Conservation (phyloP, 1,140 invertebrate species). For the Macrotrachela quadricornifera region DNA sequence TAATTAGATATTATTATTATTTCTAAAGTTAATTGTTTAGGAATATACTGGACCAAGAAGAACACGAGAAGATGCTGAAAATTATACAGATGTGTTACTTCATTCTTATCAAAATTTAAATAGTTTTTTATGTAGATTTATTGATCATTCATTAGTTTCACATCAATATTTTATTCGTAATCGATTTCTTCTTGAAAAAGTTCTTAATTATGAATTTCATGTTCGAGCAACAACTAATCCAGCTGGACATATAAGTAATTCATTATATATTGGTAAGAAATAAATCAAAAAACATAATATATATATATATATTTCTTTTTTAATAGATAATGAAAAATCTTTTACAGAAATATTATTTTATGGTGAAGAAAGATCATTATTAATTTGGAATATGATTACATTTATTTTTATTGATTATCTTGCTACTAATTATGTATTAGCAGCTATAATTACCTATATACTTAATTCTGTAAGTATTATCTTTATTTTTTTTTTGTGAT, state of each 20-base stretch:
- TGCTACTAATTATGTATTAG: constrained; percentile 38
- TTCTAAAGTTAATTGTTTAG: too few species aligned
- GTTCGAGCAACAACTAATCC: constrained; percentile 19
- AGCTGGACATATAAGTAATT: constrained; percentile 39
- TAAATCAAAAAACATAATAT: not conserved
- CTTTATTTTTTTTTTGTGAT: too few species aligned
- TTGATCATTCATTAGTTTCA: not conserved
- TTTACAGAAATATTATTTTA: constrained; percentile 48
- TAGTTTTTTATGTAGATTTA: too few species aligned
- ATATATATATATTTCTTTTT: not conserved
- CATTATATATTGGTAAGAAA: constrained; percentile 48
- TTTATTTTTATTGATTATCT: constrained; percentile 45
- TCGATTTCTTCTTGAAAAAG: constrained; percentile 46
- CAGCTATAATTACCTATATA: constrained; percentile 40
- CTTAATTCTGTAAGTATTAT: constrained; percentile 30
- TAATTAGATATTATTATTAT: too few species aligned
- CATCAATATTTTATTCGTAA: constrained; percentile 30
- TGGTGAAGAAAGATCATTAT: constrained; percentile 49
- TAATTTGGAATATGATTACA: constrained; percentile 48
- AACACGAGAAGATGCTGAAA: too few species aligned
- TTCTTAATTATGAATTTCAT: constrained; percentile 54
- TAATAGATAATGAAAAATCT: constrained; percentile 44
- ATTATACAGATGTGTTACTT: too few species aligned
- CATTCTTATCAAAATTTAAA: too few species aligned
- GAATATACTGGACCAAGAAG: too few species aligned